These are phyloP conservation scores for Zygaena filipendulae DNA, from an alignment of 2,888 invertebrate genomes.

Conservation along the genomic window DNA sequence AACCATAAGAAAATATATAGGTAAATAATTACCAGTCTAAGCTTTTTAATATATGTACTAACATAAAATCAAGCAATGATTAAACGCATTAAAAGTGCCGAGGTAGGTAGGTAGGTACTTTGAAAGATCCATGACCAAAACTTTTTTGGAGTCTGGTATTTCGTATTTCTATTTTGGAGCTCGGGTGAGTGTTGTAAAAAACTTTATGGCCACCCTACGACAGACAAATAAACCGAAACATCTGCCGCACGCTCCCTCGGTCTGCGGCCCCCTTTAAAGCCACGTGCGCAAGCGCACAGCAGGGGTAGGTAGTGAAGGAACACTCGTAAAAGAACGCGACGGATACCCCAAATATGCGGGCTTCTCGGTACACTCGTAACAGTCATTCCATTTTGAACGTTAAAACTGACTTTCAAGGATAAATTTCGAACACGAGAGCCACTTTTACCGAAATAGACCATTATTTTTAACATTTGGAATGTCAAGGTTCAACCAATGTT, in stretches of 20 bases:
- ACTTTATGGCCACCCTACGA: constrained; percentile 40
- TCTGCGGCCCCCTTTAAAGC: constrained; percentile 30
- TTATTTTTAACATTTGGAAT: constrained; percentile 64
- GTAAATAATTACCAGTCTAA: too few relatives aligned
- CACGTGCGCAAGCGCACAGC: constrained; percentile 57
- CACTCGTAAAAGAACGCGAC: constrained; percentile 40
- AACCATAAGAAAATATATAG: too few relatives aligned
- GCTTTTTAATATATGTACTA: too few relatives aligned
- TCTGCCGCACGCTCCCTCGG: constrained; percentile 39
- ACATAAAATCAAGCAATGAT: too few relatives aligned
- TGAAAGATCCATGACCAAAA: too few relatives aligned
- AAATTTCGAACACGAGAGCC: constrained; percentile 24
- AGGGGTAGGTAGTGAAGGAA: constrained; percentile 43
- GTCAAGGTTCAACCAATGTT: constrained; percentile 61
- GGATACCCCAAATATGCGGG: constrained; percentile 60
- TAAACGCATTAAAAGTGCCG: too few relatives aligned
- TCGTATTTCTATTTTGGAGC: too few relatives aligned
- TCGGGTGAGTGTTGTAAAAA: too few relatives aligned
- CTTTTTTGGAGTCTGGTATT: too few relatives aligned
- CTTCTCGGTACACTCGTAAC: constrained; percentile 24
- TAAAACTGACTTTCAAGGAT: constrained; percentile 26
- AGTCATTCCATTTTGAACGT: constrained; percentile 26
- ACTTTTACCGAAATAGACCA: constrained; percentile 47
- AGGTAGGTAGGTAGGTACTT: too few relatives aligned
- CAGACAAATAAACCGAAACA: too few relatives aligned